phyloP scores from a whole-genome alignment of 2,797 vertebrate genomes.

The Micrastur ruficollis region DNA sequence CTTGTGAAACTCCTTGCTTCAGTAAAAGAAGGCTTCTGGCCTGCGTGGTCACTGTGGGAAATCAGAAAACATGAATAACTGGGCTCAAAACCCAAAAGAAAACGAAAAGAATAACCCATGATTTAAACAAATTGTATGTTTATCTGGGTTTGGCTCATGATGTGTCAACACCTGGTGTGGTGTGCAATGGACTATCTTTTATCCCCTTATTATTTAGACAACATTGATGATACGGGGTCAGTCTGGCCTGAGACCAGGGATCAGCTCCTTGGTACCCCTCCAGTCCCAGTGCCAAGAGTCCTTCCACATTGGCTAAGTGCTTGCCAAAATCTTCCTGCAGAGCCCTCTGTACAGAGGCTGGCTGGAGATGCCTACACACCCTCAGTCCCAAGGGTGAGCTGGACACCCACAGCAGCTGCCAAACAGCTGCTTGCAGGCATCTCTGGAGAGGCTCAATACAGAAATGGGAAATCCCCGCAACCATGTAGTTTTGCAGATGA shows the following conservation, averaged over 20 bases:
- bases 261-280: not conserved
- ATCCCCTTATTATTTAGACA: not conserved
- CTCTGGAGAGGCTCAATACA: not conserved
- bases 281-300: not conserved
- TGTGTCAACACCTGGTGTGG: not conserved
- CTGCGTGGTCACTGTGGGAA: not conserved
- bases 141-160: not conserved
- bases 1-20: not conserved
- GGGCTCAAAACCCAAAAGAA: not conserved
- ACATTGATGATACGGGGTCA: too few relatives aligned
- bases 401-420: not conserved
- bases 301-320: not conserved
- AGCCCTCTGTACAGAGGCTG: rapidly evolving
- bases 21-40: not conserved
- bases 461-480: not conserved
- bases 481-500: not conserved
- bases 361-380: not conserved
- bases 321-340: not conserved
- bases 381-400: not conserved
- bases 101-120: not conserved
- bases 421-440: not conserved
- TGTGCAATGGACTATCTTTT: not conserved
- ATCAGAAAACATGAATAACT: not conserved
- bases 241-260: not conserved
- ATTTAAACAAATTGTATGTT: not conserved